phyloP scores from a whole-genome alignment of 2,797 vertebrate species.

The Pangasius sanitwongsei region DNA sequence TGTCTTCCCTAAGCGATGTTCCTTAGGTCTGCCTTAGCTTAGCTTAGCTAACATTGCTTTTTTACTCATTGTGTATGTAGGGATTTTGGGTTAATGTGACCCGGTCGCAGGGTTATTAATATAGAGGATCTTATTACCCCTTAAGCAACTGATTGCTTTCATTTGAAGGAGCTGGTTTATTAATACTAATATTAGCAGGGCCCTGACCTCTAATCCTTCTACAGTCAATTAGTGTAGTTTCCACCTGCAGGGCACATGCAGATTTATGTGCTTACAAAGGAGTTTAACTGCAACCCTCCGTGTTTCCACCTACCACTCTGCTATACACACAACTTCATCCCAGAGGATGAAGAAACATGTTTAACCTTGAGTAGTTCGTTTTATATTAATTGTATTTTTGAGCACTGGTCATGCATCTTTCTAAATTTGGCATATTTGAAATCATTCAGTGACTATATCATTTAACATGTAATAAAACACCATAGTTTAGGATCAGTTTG shows the following conservation, averaged over 20 bases:
- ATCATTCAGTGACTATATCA: not conserved
- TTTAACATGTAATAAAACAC: not conserved
- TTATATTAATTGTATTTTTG: not conserved
- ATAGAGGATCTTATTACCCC: constrained; percentile 59
- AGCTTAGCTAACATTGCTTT: not conserved
- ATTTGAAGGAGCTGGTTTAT: constrained; percentile 78
- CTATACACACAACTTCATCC: constrained; percentile 46
- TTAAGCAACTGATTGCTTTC: constrained; percentile 59
- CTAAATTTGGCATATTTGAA: not conserved
- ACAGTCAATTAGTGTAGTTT: constrained; percentile 77
- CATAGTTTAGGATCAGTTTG: not conserved
- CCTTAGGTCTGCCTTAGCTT: not conserved
- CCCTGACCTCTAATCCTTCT: constrained; percentile 75
- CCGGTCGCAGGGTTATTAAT: constrained; percentile 46
- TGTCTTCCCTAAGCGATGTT: not conserved
- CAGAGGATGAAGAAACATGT: constrained; percentile 27
- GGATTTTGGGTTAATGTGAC: constrained; percentile 52
- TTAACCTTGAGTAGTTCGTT: constrained; percentile 4
- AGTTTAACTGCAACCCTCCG: constrained; percentile 47
- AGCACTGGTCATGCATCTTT: not conserved
- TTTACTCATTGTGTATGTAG: constrained; percentile 41
- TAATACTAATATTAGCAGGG: constrained; percentile 74
- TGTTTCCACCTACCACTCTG: constrained; percentile 26
- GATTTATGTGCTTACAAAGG: constrained; percentile 77
- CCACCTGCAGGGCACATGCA: constrained; percentile 73